Evolutionary conservation across 1,140 invertebrate species (phyloP), one percentile per base, ranked within the genome.

Genomic region (Drosophila kanapiae): DNA sequence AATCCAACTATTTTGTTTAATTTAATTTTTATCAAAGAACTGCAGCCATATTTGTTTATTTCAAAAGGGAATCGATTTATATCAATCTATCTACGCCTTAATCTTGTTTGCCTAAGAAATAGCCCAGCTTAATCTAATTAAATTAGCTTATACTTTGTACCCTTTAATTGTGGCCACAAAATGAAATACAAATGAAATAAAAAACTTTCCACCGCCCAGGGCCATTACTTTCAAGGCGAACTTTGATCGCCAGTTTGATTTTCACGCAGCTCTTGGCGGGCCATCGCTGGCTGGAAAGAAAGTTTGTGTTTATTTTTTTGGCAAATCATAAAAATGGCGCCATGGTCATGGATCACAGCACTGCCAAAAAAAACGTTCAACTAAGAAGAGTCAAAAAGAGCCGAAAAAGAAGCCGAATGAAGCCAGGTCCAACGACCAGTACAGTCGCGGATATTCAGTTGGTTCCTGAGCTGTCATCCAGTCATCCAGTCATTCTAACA

Each of bases 261-360:
- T 63, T 35, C 63, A 64, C 40, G 59, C 58, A 16, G 16, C 58
- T 67, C 37, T 35, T 59, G n/a, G n/a, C n/a, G n/a, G n/a, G n/a
- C n/a, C n/a, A n/a, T n/a, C n/a, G n/a, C 42, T 78, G 60, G 40
- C n/a, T 67, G 37, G 27, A 57, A 47, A 83, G 84, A 87, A 87
- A 87, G 83, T 83, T 75, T 37, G 38, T 57, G 49, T 80, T 81
- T 78, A 74, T 63, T 57, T 64, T 83, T 85, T 82, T 85, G 84
- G 83, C 84, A 88, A 87, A 87, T 87, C 84, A 87, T 83, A 71
- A 75, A 86, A 87, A 87, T 87, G 83, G 84, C 84, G 83, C 72
- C 81, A 40, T 61, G 77, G 83, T 88, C 84, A 88, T 83, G 84
- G 84, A 87, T 87, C 84, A 88, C 78, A 85, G 82, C 82, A 65